These are phyloP conservation scores for Kuschelorhynchus macadamiae DNA, from an alignment of 2,888 invertebrate genomes.

Conservation along the genomic window DNA sequence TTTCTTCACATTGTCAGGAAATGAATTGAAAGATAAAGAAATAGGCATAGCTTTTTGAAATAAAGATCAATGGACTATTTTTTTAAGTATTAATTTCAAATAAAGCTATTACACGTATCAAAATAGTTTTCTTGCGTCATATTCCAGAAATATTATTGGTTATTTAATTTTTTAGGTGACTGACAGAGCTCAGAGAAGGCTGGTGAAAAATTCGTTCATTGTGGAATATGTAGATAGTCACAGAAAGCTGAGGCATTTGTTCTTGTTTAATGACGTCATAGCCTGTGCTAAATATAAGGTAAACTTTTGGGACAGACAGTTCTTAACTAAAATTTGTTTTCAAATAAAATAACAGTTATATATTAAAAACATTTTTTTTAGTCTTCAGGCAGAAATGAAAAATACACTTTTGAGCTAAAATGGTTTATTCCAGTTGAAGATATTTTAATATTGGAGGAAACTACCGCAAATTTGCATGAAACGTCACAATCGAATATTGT, in stretches of 20 bases:
- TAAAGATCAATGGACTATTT: too few relatives aligned
- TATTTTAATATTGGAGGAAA: slow-evolving; percentile 81
- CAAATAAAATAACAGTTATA: too few relatives aligned
- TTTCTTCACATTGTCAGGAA: too few relatives aligned
- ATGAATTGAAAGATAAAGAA: too few relatives aligned
- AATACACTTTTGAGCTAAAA: slow-evolving; percentile 92
- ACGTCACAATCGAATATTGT: slow-evolving; percentile 87
- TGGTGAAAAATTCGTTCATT: slow-evolving; percentile 95
- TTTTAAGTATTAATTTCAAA: too few relatives aligned
- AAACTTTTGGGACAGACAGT: too few relatives aligned
- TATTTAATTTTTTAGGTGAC: slow-evolving; percentile 78
- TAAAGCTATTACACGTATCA: too few relatives aligned
- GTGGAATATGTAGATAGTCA: slow-evolving; percentile 92
- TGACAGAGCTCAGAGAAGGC: slow-evolving; percentile 85
- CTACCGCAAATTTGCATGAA: slow-evolving; percentile 78
- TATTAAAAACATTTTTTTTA: too few relatives aligned
- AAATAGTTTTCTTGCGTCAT: too few relatives aligned
- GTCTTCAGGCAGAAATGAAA: slow-evolving; percentile 85
- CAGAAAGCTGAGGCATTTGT: slow-evolving; percentile 91
- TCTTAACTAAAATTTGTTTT: background rate
- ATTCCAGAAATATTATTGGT: too few relatives aligned
- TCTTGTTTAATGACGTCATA: slow-evolving; percentile 94
- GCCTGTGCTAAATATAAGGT: slow-evolving; percentile 95
- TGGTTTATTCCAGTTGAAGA: slow-evolving; percentile 94
- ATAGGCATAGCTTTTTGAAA: too few relatives aligned